Evolutionary conservation across 2,888 invertebrate species (phyloP), one percentile per base, ranked within the genome.

Genomic region (Euclidia mi): DNA sequence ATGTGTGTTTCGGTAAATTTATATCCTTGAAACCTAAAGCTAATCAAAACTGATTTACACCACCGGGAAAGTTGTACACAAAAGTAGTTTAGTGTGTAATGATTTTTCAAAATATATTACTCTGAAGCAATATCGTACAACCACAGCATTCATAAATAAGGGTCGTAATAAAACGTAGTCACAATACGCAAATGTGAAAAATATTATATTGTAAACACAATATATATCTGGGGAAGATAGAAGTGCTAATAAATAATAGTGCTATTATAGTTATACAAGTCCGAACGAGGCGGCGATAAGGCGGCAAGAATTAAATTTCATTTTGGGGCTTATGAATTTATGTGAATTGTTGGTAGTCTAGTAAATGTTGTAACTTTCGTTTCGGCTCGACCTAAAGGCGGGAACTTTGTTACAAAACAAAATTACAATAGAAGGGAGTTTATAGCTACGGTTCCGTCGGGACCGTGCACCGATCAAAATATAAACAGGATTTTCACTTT

Each of bases 371-470:
- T 82, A 90, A 58, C 70, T 59, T 70, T 68, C 50, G 28, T 29
- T 38, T 51, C 32, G 32, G 15, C 25, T 40, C 51, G 77, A 78
- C 76, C 77, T 79, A 79, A 79, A 81, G 81, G 78, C 81, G 79
- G 53, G 65, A 85, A 90, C 79, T 89, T 89, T 80, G 79, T 78
- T 80, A 76, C 80, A 75, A 87, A 91, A 92, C 88, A 88, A 89
- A 89, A 90, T 91, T 90, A 88, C 83, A 87, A 82, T 84, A 79
- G 81, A 75, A 79, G 80, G 77, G 80, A 85, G 84, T 90, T 72
- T 65, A 73, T 66, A 56, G 65, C 63, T 32, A 49, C 45, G 56
- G 62, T 56, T 53, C 69, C 68, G 76, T 48, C 41, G 84, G 82
- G 82, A 82, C 70, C 75, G 76, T 81, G 76, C 81, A 76, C 76